Percentiles rank a stretch among this genome's conserved stretches.
Evolutionary conservation across 2,797 vertebrate genomes (phyloP).

Genomic region (Karalla daura): DNA sequence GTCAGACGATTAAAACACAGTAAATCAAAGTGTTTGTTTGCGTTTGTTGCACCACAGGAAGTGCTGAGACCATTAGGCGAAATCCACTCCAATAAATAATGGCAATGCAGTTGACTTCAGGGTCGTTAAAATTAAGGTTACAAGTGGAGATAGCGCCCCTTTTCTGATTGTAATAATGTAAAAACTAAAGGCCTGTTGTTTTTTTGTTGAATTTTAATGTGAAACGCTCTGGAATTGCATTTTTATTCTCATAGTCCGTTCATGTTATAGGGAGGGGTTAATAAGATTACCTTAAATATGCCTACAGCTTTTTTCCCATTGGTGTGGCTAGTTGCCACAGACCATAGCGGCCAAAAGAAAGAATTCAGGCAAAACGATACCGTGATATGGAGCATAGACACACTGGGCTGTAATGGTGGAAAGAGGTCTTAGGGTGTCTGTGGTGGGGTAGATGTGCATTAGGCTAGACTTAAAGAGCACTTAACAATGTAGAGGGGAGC

Average conservation of each 20-base stretch:
- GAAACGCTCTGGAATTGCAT: not conserved
- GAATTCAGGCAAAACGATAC: constrained; percentile 67
- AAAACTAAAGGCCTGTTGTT: no score
- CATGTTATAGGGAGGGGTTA: not conserved
- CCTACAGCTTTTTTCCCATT: constrained; percentile 31
- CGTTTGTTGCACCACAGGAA: no score
- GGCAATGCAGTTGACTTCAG: no score
- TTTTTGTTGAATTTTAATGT: no score
- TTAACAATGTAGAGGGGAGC: constrained; percentile 78
- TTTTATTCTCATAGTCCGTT: constrained; percentile 3
- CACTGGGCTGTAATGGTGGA: constrained; percentile 34
- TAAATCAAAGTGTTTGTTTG: no score
- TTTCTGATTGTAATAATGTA: no score
- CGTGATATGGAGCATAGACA: constrained; percentile 56
- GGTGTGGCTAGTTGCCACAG: constrained; percentile 46
- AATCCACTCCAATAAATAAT: no score
- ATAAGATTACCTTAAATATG: constrained; percentile 14
- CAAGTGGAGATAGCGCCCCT: no score
- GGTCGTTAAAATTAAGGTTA: no score
- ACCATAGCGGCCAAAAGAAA: constrained; percentile 34
- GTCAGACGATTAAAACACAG: no score
- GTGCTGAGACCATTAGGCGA: no score
- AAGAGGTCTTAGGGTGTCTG: constrained; percentile 47
- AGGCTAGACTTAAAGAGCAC: constrained; percentile 80
- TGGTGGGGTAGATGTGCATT: constrained; percentile 77